Conservation (phyloP, 2,113 vertebrate genomes). For the Micronycteris hirsuta region DNA sequence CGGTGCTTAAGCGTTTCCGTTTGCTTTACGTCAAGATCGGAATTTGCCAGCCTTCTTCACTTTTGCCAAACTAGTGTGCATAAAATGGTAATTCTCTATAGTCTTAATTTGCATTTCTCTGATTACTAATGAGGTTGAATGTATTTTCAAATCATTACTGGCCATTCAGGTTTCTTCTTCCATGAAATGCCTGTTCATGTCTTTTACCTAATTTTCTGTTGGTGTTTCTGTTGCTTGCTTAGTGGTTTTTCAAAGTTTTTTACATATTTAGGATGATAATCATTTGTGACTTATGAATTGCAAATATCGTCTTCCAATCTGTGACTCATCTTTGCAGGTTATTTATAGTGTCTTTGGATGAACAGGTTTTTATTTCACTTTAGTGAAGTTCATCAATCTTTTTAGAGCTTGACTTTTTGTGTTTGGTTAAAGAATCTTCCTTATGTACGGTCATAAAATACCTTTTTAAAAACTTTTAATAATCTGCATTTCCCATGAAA, state of each 20-base stretch:
- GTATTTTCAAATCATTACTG: constrained; percentile 61
- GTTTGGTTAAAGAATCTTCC: constrained; percentile 33
- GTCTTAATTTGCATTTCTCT: constrained; percentile 63
- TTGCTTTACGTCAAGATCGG: not conserved
- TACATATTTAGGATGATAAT: constrained; percentile 69
- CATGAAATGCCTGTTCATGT: constrained; percentile 57
- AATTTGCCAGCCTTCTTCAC: constrained; percentile 29
- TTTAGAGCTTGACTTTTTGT: constrained; percentile 35
- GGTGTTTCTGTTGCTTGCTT: constrained; percentile 62
- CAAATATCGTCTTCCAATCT: constrained; percentile 59
- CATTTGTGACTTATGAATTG: constrained; percentile 65
- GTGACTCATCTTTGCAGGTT: constrained; percentile 40
- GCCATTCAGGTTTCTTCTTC: constrained; percentile 63
- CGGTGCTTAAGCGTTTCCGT: not conserved
- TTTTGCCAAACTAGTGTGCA: constrained; percentile 30
- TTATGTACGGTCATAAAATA: not conserved
- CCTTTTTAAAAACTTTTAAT: not conserved
- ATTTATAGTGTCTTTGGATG: constrained; percentile 61
- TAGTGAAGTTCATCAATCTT: constrained; percentile 34
- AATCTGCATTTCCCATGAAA: constrained; percentile 26
- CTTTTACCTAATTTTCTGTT: constrained; percentile 65
- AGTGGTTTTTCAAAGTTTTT: constrained; percentile 71
- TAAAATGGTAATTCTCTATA: constrained; percentile 59
- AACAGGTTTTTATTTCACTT: constrained; percentile 54
- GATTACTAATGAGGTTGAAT: constrained; percentile 65